Conservation (phyloP, 2,888 invertebrate species). For the Lithodes maja region DNA sequence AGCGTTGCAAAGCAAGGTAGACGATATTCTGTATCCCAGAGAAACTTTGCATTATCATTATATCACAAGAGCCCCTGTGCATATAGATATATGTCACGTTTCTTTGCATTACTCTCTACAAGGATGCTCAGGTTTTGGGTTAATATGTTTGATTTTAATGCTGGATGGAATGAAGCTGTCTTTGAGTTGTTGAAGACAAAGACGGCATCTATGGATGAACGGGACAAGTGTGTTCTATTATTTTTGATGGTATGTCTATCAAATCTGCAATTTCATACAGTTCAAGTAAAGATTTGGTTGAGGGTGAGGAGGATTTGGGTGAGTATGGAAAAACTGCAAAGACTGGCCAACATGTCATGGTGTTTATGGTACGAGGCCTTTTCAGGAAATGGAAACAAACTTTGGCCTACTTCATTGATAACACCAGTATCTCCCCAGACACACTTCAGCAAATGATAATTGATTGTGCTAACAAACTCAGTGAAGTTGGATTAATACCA, state of each 20-base stretch:
- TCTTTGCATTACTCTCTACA: background rate
- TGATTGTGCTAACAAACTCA: background rate
- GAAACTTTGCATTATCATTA: constrained; percentile 1
- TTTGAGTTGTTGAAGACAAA: constrained; percentile 11
- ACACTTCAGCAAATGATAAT: background rate
- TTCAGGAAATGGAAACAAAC: constrained; percentile 7
- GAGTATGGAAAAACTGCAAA: constrained; percentile 11
- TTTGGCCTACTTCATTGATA: background rate
- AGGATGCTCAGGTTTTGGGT: constrained; percentile 1
- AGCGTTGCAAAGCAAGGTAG: constrained; percentile 7
- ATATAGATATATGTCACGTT: background rate
- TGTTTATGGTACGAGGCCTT: constrained; percentile 15
- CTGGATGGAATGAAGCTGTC: constrained; percentile 21
- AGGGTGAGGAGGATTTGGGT: constrained; percentile 15
- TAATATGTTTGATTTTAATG: background rate
- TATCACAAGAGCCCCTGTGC: constrained; percentile 13
- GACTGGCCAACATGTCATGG: constrained; percentile 20
- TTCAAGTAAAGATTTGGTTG: background rate
- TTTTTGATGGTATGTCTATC: constrained; percentile 17
- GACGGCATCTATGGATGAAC: background rate
- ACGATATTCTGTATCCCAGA: background rate
- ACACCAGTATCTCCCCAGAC: background rate
- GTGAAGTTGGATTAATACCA: background rate
- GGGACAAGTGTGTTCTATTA: background rate
- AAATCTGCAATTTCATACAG: background rate